phyloP scores from a whole-genome alignment of 2,888 invertebrate species.

The Apoda limacodes region DNA sequence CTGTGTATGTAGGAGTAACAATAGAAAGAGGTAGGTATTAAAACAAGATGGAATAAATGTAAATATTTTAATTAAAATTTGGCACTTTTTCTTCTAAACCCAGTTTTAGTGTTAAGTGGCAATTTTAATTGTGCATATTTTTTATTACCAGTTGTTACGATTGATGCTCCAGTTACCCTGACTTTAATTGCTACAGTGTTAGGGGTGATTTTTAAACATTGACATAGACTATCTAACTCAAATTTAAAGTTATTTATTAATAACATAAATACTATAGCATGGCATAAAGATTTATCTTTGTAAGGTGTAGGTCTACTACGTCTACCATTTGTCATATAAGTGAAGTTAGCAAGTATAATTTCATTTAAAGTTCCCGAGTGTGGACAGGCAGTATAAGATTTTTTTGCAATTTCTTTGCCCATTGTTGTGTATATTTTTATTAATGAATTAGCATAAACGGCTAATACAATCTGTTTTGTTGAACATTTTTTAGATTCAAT shows the following conservation, averaged over 20 bases:
- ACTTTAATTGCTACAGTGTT: constrained; percentile 34
- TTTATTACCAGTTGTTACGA: constrained; percentile 27
- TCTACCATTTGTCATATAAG: constrained; percentile 27
- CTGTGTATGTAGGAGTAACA: too few species aligned
- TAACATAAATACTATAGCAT: constrained; percentile 43
- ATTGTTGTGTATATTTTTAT: constrained; percentile 27
- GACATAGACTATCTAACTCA: constrained; percentile 36
- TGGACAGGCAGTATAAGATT: constrained; percentile 31
- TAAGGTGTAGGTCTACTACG: constrained; percentile 34
- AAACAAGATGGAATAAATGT: too few species aligned
- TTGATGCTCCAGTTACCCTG: constrained; percentile 36
- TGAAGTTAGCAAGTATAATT: constrained; percentile 36
- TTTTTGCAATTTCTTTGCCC: constrained; percentile 33
- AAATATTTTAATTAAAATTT: too few species aligned
- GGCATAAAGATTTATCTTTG: constrained; percentile 48
- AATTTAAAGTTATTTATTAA: constrained; percentile 45
- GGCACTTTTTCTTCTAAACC: constrained; percentile 35
- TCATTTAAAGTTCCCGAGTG: constrained; percentile 41
- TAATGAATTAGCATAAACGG: constrained; percentile 39
- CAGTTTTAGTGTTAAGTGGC: constrained; percentile 28
- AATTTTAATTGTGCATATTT: constrained; percentile 45
- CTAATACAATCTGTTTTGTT: constrained; percentile 28
- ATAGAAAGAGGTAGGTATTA: too few species aligned
- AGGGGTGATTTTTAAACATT: constrained; percentile 32
- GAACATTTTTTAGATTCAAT: constrained; percentile 19